Percentiles rank a stretch among this genome's conserved stretches.
Conservation (phyloP, 2,888 invertebrate genomes). For the Cheilosia vernalis region DNA sequence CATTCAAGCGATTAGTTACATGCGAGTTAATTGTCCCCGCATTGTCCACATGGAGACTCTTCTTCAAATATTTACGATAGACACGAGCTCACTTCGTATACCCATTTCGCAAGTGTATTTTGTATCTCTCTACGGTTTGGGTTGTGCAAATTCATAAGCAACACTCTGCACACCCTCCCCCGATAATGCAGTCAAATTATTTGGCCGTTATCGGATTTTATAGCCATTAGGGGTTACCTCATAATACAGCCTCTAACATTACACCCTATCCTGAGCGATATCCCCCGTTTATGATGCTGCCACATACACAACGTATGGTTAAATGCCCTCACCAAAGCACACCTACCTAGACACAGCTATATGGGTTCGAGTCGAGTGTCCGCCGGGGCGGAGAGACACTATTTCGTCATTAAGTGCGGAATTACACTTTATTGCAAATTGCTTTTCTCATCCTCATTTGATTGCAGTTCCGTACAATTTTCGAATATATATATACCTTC, state of each 20-base stretch:
- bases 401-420: constrained; percentile 76
- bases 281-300: neutral
- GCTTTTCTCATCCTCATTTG: constrained; percentile 76
- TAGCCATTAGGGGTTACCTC: constrained; percentile 77
- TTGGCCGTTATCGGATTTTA: constrained; percentile 78
- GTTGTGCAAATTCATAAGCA: constrained; percentile 48
- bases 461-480: constrained; percentile 74
- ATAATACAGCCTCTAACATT: constrained; percentile 74
- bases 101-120: constrained; percentile 39
- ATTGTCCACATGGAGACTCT: constrained; percentile 22
- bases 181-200: constrained; percentile 76
- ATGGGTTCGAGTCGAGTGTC: neutral
- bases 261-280: constrained; percentile 24
- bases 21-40: constrained; percentile 61
- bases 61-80: constrained; percentile 65
- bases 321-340: constrained; percentile 35
- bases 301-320: constrained; percentile 51
- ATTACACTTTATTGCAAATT: constrained; percentile 79
- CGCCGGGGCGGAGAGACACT: constrained; percentile 72
- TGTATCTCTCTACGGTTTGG: constrained; percentile 37
- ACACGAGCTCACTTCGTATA: constrained; percentile 41
- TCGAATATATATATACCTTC: constrained; percentile 43
- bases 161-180: constrained; percentile 40
- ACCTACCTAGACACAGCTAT: constrained; percentile 26
- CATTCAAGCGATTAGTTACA: constrained; percentile 66